Base-by-base conservation (phyloP, 2,888 invertebrate genomes). In the Pemphredon lugubris region DNA sequence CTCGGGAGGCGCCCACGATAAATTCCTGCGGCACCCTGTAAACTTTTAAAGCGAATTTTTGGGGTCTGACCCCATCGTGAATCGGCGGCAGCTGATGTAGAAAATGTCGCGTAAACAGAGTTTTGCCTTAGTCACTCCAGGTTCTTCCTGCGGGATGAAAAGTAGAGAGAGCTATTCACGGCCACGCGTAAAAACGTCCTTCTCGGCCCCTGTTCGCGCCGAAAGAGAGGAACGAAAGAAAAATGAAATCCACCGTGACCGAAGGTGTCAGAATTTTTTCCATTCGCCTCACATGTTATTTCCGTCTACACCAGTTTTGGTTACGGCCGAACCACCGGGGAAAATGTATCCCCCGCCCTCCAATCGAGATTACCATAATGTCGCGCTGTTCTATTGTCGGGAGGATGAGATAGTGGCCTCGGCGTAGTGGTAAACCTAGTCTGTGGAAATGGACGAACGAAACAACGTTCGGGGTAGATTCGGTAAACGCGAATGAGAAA, bases 21-120 rank as follows among this genome's bases (percentile, higher is more conserved):
- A 79, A 79, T 79, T 78, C 48, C 73, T 69, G 57, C 58, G 65
- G 68, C 55, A 68, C 42, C 58, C 61, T 60, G 65, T 68, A 59
- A 77, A 77, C 71, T 77, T 77, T 77, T 64, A 64, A 65, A 65
- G 50, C 34, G 65, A 65, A 76, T 72, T 75, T 76, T 76, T 67
- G 58, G 61, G 57, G 55, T 61, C 61, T 39, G 61, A 59, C 59
- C 72, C 75, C 57, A 42, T 42, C 58, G 50, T 63, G 63, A 54
- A 64, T 74, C 70, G 32, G 34, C 39, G 67, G 50, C 60, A 55
- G 51, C 61, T 70, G 69, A 66, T 54, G 32, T 57, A 40, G 34
- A 61, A 34, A 20, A 14, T 40, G 53, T 30, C 57, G 61, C 53
- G 64, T 70, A 73, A 75, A 73, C 64, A 60, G 48, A 51, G 13